phyloP scores from a whole-genome alignment of 2,113 vertebrate genomes.

The human (Homo sapiens) region GRCh38 chr2:22469001-22469500 shows the following conservation, averaged over 20 bases:
- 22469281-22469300: not conserved
- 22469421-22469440: not conserved
- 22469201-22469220: not conserved
- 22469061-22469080: not conserved
- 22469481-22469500: not conserved
- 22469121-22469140: not conserved
- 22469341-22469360: not conserved
- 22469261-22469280: not conserved
- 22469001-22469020: not conserved
- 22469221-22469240: not conserved
- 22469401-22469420: not conserved
- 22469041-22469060: conserved; percentile 23
- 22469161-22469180: not conserved
- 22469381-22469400: conserved; percentile 19
- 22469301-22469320: not conserved
- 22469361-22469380: not conserved
- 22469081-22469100: not conserved
- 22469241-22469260: not conserved
- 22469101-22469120: not conserved
- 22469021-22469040: conserved; percentile 10
- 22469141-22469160: not conserved
- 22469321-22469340: not conserved
- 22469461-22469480: not conserved
- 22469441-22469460: not conserved
- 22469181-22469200: not conserved